phyloP scores from a whole-genome alignment of 1,140 invertebrate species.

The Ericerus pela region DNA sequence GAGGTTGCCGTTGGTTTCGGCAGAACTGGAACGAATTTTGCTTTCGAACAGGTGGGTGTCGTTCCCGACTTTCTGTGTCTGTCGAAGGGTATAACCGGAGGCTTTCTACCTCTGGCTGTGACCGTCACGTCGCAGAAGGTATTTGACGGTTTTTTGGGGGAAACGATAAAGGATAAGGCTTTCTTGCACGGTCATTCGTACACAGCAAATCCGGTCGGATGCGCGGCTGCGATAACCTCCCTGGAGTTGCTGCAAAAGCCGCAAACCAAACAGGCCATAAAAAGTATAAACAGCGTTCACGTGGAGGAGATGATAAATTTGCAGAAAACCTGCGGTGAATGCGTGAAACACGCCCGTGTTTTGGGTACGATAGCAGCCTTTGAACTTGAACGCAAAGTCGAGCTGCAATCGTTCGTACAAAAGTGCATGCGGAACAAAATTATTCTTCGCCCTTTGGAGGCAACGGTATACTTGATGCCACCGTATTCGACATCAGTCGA shows the following conservation, averaged over 20 bases:
- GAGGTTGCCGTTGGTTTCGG: constrained; percentile 25
- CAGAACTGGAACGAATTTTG: constrained; percentile 23
- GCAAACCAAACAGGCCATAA: neutral
- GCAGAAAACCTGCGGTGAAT: neutral
- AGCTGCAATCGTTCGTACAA: neutral
- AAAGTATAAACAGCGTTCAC: neutral
- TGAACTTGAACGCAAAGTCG: neutral
- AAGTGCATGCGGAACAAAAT: constrained; percentile 6
- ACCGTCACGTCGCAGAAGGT: constrained; percentile 19
- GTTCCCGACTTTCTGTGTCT: constrained; percentile 22
- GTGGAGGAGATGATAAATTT: neutral
- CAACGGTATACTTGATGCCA: constrained; percentile 11
- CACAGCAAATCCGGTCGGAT: constrained; percentile 11
- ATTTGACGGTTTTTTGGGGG: constrained; percentile 3
- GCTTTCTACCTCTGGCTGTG: constrained; percentile 19
- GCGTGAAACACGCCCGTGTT: neutral
- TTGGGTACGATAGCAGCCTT: constrained; percentile 11
- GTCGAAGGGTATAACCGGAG: constrained; percentile 23
- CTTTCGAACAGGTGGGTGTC: constrained; percentile 17
- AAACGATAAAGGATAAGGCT: neutral
- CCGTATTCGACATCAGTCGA: constrained; percentile 3
- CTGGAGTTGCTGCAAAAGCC: neutral
- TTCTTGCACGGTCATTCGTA: constrained; percentile 14
- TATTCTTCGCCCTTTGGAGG: constrained; percentile 5
- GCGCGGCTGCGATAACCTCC: constrained; percentile 5